Evolutionary conservation across 23 tunicate genomes (phyloP).

Genomic region (Ciona savignyi): DNA sequence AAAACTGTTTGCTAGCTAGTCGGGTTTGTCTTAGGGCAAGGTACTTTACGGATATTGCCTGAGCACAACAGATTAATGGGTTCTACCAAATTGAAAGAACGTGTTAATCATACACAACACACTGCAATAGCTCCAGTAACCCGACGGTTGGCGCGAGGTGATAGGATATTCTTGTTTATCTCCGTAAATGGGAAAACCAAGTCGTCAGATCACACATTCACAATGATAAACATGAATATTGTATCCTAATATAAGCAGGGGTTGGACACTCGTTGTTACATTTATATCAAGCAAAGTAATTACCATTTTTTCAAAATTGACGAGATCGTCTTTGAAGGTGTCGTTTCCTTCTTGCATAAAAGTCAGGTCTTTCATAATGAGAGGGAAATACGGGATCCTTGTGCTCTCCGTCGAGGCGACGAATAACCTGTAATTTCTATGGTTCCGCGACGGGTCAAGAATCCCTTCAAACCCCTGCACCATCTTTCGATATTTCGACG

Average conservation of each 20-base stretch:
- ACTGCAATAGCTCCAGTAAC: too few relatives aligned
- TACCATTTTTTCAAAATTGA: slow-evolving; percentile 94
- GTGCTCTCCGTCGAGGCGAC: slow-evolving; percentile 42
- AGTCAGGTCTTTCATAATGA: slow-evolving; percentile 80
- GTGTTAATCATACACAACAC: too few relatives aligned
- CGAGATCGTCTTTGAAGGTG: slow-evolving; percentile 29
- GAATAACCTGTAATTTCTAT: slow-evolving; percentile 55
- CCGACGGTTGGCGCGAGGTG: too few relatives aligned
- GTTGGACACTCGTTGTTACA: not conserved
- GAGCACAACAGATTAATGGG: too few relatives aligned
- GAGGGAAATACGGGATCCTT: slow-evolving; percentile 66
- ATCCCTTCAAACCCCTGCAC: slow-evolving; percentile 64
- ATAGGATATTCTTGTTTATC: too few relatives aligned
- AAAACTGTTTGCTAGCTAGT: too few relatives aligned
- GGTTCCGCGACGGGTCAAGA: slow-evolving; percentile 86
- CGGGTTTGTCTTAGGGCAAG: too few relatives aligned
- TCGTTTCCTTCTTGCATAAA: slow-evolving; percentile 88
- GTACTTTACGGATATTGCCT: too few relatives aligned
- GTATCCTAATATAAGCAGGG: not conserved
- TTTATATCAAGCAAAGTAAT: not conserved
- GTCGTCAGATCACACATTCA: too few relatives aligned
- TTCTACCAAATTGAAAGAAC: too few relatives aligned
- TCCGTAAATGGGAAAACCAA: too few relatives aligned
- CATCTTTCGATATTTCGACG: slow-evolving; percentile 65
- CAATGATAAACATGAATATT: too few relatives aligned